These are phyloP conservation scores for Argyrosomus japonicus DNA, from an alignment of 2,113 vertebrate species.

Conservation along the genomic window DNA sequence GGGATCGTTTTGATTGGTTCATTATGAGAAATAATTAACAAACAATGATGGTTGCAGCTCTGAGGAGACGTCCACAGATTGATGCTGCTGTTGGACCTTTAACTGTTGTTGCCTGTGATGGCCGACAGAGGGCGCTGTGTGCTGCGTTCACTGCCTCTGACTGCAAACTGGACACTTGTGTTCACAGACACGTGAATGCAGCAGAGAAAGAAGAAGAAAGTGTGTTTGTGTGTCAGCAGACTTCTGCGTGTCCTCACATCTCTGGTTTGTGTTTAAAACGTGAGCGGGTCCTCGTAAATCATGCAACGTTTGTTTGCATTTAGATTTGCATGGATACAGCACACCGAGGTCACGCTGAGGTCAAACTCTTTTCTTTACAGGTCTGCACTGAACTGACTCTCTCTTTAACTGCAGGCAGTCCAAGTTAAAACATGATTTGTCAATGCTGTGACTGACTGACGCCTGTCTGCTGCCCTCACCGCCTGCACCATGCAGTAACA, in stretches of 20 bases:
- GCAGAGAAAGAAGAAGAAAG: background rate
- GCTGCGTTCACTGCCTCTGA: slow-evolving; percentile 18
- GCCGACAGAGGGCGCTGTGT: slow-evolving; percentile 59
- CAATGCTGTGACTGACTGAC: background rate
- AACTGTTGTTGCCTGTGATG: background rate
- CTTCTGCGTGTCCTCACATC: slow-evolving; percentile 12
- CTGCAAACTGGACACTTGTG: background rate
- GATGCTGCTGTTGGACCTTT: background rate
- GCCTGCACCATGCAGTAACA: background rate
- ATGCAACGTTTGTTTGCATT: slow-evolving; percentile 10
- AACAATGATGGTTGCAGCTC: background rate
- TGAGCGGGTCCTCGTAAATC: slow-evolving; percentile 6
- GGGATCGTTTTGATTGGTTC: no score
- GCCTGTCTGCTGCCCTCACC: slow-evolving; percentile 5
- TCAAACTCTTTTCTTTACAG: background rate
- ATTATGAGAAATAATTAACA: no score
- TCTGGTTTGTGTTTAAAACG: slow-evolving; percentile 14
- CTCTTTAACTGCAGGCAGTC: background rate
- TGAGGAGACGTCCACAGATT: background rate
- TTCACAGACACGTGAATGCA: background rate
- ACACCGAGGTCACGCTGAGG: slow-evolving; percentile 4
- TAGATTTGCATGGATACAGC: slow-evolving; percentile 50
- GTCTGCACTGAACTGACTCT: background rate
- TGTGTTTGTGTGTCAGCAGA: background rate
- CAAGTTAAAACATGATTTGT: background rate